phyloP scores from a whole-genome alignment of 2,113 vertebrate genomes.

The Semnornis frantzii region DNA sequence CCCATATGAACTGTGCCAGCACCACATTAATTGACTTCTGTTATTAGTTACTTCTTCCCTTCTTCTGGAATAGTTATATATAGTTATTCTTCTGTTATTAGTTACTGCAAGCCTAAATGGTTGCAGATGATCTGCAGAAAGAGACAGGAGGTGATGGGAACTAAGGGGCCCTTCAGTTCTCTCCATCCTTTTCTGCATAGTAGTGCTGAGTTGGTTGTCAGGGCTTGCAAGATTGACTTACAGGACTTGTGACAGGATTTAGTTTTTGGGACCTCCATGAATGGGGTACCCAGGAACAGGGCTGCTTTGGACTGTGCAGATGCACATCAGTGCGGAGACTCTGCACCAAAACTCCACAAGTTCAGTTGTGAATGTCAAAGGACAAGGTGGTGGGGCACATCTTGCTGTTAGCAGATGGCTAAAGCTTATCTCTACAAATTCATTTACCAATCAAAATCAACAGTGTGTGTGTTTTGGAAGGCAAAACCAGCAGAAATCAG shows the following conservation, averaged over 20 bases:
- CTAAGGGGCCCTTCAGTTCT: neutral
- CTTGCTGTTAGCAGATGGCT: constrained; percentile 4
- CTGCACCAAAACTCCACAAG: neutral
- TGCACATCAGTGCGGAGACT: neutral
- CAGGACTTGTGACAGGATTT: neutral
- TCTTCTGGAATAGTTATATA: neutral
- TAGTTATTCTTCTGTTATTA: neutral
- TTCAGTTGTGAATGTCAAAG: constrained; percentile 44
- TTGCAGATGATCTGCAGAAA: neutral
- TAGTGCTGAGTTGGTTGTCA: neutral
- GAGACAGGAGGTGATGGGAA: neutral
- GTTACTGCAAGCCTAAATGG: neutral
- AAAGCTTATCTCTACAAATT: constrained; percentile 47
- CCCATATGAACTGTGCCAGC: neutral
- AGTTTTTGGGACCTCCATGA: neutral
- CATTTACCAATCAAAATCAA: constrained; percentile 40
- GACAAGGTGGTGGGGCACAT: neutral
- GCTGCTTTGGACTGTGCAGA: neutral
- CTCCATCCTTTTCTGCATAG: neutral
- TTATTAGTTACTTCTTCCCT: neutral
- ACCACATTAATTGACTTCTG: neutral
- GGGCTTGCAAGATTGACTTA: neutral
- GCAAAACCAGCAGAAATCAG: constrained; percentile 4
- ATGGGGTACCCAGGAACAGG: neutral
- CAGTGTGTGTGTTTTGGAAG: constrained; percentile 49